These are phyloP conservation scores for Oostethus manadensis DNA, from an alignment of 2,113 vertebrate genomes.

Conservation along the genomic window DNA sequence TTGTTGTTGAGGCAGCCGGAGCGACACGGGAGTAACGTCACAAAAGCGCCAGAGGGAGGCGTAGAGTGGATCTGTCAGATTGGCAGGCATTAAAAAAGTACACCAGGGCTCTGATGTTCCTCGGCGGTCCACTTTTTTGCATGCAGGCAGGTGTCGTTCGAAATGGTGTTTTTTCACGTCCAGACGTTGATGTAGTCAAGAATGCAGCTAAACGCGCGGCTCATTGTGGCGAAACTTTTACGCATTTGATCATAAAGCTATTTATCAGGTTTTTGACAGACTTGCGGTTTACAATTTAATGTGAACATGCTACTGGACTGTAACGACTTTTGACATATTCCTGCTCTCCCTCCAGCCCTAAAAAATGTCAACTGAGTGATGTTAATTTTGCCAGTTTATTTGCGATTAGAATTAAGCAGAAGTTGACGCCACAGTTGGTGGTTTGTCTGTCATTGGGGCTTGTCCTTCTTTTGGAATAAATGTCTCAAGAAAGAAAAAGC, in stretches of 20 bases:
- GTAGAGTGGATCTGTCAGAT: constrained; percentile 50
- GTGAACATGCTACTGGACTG: no score
- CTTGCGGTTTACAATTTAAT: not conserved
- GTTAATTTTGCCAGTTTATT: no score
- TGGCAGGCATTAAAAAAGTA: constrained; percentile 12
- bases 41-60: constrained; percentile 66
- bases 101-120: no score
- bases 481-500: no score
- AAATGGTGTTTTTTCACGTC: not conserved
- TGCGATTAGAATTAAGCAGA: no score
- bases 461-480: no score
- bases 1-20: constrained; percentile 56
- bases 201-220: constrained; percentile 12
- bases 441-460: no score
- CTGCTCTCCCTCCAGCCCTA: no score
- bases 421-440: no score
- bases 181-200: constrained; percentile 6
- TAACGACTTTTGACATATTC: no score
- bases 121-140: not conserved
- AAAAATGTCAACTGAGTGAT: no score
- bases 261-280: not conserved
- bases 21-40: constrained; percentile 35
- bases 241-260: constrained; percentile 6
- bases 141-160: no score
- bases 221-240: constrained; percentile 29